Evolutionary conservation across 2,888 invertebrate species (phyloP).

Genomic region (Chelonus formosanus): DNA sequence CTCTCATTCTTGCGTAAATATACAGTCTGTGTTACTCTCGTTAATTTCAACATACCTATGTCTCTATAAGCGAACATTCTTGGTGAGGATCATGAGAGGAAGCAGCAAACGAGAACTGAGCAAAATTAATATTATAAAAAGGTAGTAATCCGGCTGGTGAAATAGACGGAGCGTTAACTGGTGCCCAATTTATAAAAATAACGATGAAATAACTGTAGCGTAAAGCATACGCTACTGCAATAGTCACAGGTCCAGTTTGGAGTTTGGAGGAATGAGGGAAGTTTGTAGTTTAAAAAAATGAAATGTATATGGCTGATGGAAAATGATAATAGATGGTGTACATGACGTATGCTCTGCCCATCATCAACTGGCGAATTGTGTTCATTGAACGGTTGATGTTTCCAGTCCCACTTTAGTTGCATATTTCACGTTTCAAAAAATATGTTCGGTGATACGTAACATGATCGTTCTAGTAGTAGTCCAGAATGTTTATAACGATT

Average conservation of each 20-base stretch:
- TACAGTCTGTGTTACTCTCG: too few relatives aligned
- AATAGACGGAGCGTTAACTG: slow-evolving; percentile 62
- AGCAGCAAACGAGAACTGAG: slow-evolving; percentile 28
- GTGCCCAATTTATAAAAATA: slow-evolving; percentile 65
- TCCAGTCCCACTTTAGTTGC: slow-evolving; percentile 45
- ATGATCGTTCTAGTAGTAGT: slow-evolving; percentile 46
- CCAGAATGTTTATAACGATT: slow-evolving; percentile 14
- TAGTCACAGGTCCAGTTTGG: slow-evolving; percentile 22
- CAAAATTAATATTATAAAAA: slow-evolving; percentile 59
- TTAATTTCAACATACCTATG: not conserved
- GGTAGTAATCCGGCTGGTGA: slow-evolving; percentile 53
- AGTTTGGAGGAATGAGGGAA: slow-evolving; percentile 26
- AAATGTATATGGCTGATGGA: slow-evolving; percentile 29
- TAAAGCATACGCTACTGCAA: slow-evolving; percentile 47
- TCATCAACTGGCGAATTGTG: slow-evolving; percentile 53
- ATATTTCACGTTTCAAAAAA: slow-evolving; percentile 63
- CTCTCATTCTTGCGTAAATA: not conserved
- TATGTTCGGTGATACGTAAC: slow-evolving; percentile 62
- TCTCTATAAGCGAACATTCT: not conserved
- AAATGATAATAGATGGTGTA: slow-evolving; percentile 39
- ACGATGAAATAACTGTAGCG: slow-evolving; percentile 65
- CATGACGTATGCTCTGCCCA: slow-evolving; percentile 56
- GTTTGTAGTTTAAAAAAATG: slow-evolving; percentile 28
- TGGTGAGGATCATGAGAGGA: not conserved
- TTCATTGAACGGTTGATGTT: slow-evolving; percentile 55